Evolutionary conservation across 2,113 vertebrate genomes (phyloP), one percentile per base, ranked within the genome.

Genomic region (Pedionomus torquatus): DNA sequence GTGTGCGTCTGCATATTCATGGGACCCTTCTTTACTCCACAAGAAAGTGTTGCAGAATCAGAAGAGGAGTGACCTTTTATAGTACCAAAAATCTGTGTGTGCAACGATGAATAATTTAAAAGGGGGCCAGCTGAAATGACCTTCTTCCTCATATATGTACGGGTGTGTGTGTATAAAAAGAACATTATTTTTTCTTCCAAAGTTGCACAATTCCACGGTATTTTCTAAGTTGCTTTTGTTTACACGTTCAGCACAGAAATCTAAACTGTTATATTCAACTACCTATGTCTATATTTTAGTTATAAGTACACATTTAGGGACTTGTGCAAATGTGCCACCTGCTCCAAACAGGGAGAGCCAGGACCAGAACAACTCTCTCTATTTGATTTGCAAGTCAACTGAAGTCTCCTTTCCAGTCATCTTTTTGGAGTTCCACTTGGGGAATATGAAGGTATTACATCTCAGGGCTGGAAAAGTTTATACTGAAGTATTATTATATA

Each of bases 1-100:
- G 78, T 97, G 98, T 98, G 98, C 0, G 92, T 15, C 96, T 98
- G 98, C 98, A 99, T 99, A 99, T 99, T 99, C 98, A 99, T 99
- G 97, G 98, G 51, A 64, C 18, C 20, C 90, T 87, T 80, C 89
- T 95, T 68, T 93, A 95, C 95, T 97, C 92, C 81, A 75, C 94
- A 89, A 78, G 90, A 91, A 97, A 95, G 85, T 69, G 9, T 91
- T 69, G 90, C 88, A 79, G 92, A 93, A 95, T 96, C 96, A 79
- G 68, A 78, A 95, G 91, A 97, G 69, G 95, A 97, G 74, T 98
- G 98, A 99, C 98, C 98, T 98, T 98, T 97, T 58, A 44, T 72
- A 90, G 84, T 69, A 87, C 92, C 92, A 90, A 96, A 94, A 97
- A 92, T 95, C 91, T 58, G 91, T 64, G 64, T 91, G 78, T 87